A percentile compares a stretch with the other conserved stretches of the same genome.
Evolutionary conservation across 2,888 invertebrate species (phyloP).

Genomic region (Siphlonurus alternatus): DNA sequence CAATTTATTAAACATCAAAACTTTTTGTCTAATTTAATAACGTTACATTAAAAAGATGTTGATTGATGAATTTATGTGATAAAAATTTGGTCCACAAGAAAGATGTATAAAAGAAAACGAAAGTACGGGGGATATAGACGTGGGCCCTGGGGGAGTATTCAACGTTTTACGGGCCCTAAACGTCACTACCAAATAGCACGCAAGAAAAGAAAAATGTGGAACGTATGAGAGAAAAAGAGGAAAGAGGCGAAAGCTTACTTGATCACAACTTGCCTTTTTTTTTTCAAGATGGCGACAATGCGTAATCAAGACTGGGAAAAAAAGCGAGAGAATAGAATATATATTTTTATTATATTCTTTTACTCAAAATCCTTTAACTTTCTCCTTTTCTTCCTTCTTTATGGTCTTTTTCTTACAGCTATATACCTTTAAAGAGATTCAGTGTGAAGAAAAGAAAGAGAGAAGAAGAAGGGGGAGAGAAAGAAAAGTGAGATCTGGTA

Average conservation of each 20-base stretch:
- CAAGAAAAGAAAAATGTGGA: not conserved
- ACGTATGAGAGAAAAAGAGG: not conserved
- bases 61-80: not conserved
- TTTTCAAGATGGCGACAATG: not conserved
- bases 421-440: too few relatives aligned
- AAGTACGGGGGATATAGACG: not conserved
- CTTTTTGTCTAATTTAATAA: too few relatives aligned
- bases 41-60: too few relatives aligned
- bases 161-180: not conserved
- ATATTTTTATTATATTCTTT: too few relatives aligned
- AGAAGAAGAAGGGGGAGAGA: too few relatives aligned
- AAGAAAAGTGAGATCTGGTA: too few relatives aligned
- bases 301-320: not conserved
- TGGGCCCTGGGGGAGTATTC: not conserved
- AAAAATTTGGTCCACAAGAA: not conserved
- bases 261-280: not conserved
- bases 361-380: too few relatives aligned
- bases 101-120: not conserved
- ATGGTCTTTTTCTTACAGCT: too few relatives aligned
- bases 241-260: not conserved
- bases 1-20: too few relatives aligned
- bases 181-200: not conserved
- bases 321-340: too few relatives aligned
- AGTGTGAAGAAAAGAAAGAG: too few relatives aligned
- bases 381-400: too few relatives aligned